A percentile compares a stretch with the other conserved stretches of the same genome.
Conservation (phyloP, 92 coral and sea anemone genomes). For the Zoanthus sociatus region DNA sequence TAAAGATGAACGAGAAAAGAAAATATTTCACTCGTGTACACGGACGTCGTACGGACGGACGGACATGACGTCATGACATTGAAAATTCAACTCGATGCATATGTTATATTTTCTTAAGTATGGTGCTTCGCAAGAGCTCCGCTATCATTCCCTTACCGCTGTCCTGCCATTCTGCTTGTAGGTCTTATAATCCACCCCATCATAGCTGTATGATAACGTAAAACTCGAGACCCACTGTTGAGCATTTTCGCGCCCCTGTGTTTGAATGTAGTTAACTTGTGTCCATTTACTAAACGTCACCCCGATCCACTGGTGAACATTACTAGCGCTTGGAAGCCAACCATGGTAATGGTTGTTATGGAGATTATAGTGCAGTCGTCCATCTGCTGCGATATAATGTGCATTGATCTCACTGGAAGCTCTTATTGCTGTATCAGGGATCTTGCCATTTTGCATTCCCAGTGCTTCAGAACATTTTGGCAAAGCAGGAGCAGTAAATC, state of each 20-base stretch:
- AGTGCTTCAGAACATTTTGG: slow-evolving; percentile 37
- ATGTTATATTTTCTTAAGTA: too few relatives aligned
- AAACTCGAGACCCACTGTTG: slow-evolving; percentile 53
- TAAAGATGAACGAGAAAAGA: too few relatives aligned
- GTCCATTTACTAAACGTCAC: slow-evolving; percentile 51
- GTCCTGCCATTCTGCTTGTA: too few relatives aligned
- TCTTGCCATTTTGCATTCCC: slow-evolving; percentile 53
- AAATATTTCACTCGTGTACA: too few relatives aligned
- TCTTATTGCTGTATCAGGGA: slow-evolving; percentile 50
- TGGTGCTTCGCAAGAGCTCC: too few relatives aligned
- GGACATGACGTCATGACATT: too few relatives aligned
- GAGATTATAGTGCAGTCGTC: slow-evolving; percentile 20
- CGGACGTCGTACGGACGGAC: too few relatives aligned
- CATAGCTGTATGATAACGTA: slow-evolving; percentile 32
- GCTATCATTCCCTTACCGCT: too few relatives aligned
- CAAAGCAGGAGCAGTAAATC: slow-evolving; percentile 35
- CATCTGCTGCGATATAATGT: slow-evolving; percentile 14
- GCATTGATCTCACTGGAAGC: slow-evolving; percentile 33
- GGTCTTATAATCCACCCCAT: too few relatives aligned
- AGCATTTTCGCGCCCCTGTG: slow-evolving; percentile 48
- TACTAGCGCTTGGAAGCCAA: slow-evolving; percentile 15
- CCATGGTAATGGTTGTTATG: slow-evolving; percentile 26
- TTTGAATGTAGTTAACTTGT: slow-evolving; percentile 37
- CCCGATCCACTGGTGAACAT: slow-evolving; percentile 46
- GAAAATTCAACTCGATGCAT: too few relatives aligned